Base-by-base conservation (phyloP, 2,797 vertebrate species). In the Catharus ustulatus region DNA sequence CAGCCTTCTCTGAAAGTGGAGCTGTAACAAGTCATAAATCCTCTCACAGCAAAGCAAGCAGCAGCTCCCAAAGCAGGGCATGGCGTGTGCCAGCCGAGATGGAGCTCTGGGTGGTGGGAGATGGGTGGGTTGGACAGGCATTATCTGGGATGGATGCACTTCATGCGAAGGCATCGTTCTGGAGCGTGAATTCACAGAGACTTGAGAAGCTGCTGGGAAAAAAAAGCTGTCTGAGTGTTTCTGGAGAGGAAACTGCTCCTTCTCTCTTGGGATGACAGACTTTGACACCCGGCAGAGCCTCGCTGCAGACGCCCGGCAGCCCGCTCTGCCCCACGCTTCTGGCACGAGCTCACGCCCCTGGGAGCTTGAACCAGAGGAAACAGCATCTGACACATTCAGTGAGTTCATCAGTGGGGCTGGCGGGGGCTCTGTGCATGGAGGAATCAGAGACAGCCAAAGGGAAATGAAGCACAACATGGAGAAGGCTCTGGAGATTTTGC, bases 81-180 rank as follows among this genome's bases (percentile, higher is more conserved):
- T 0, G 0, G n/a, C 0, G 0, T 19, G n/a, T 74, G 51, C 87
- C 82, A 77, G 61, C n/a, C 0, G 0, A 87, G 59, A 32, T 32
- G 45, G 45, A 76, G 82, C 63, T 66, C 63, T 11, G 14, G 13
- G 0, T 0, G 0, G 6, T 36, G 72, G 29, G 51, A 29, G 27
- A 72, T 7, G 40, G 74, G 58, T 27, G 51, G 34, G 51, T 7
- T 82, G 61, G 13, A 9, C 55, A 49, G 72, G 43, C 26, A 11
- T 45, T 49, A 48, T 15, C 61, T 2, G 0, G 46, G 24, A 73
- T 13, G 42, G 30, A 67, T 23, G 16, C 0, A 0, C 34, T 59
- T 63, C 0, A 0, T 59, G 72, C 2, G 0, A 88, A 68, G 27
- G 13, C 54, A 69, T 24, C 0, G 0, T 62, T 66, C 34, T 18